Evolutionary conservation across 2,797 vertebrate species (phyloP), one percentile per base, ranked within the genome.

Genomic region (Arctocebus calabarensis): DNA sequence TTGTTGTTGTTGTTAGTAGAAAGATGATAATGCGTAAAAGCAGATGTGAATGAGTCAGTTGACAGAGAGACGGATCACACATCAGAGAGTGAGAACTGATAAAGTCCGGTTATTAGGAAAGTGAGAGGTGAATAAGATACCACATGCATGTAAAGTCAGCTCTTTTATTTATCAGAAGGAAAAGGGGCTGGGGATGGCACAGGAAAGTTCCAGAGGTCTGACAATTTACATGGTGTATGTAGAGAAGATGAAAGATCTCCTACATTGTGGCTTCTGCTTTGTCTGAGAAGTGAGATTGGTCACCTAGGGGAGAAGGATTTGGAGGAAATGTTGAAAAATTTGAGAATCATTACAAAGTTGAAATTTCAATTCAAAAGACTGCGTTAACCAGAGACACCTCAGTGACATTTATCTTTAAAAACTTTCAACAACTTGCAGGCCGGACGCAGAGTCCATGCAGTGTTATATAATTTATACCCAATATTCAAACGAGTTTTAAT

Each of bases 401-500:
- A 88, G 2, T 52, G 52, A 9, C 93, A 83, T 79, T 62, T 61
- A 85, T 74, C 90, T 66, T 29, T 37, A 55, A 73, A 90, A 91
- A 40, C 17, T 32, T 25, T 10, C 52, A 13, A 83, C 29, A 75
- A 73, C 32, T 32, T 52, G 4, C 16, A 59, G 78, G 59, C 70
- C 68, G 4, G 13, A 1, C 27, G 10, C 34, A 68, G 61, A 68
- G 27, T 9, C 5, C 5, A 43, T 32, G 11, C 40, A 48, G 22
- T 71, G 10, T 70, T 96, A 75, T 2, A 0, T 34, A 91, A 77
- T 43, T 66, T 87, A 40, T 7, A n/a, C 66, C 29, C 4, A 7
- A 6, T 78, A 55, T 61, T 89, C 86, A 61, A 91, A 14, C 73
- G 85, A 32, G 43, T 94, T 94, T 95, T 96, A 94, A 95, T 97